phyloP scores from a whole-genome alignment of 2,888 invertebrate genomes.

The Torymus texanus region DNA sequence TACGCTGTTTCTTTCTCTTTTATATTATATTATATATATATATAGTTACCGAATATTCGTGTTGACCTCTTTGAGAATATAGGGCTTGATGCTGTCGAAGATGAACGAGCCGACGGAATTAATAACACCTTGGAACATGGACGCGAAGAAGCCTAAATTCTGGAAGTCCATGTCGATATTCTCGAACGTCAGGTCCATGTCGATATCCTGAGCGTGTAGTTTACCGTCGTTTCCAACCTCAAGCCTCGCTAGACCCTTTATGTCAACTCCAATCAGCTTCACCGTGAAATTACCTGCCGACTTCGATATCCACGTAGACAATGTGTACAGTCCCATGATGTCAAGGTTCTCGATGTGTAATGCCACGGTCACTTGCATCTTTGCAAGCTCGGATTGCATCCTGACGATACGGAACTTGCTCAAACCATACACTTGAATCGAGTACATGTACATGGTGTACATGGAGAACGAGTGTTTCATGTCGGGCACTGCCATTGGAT shows the following conservation, averaged over 20 bases:
- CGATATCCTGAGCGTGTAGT: constrained; percentile 85
- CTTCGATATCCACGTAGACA: constrained; percentile 82
- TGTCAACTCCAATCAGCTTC: constrained; percentile 82
- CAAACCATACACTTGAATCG: constrained; percentile 84
- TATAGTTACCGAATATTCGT: constrained; percentile 77
- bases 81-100: constrained; percentile 91
- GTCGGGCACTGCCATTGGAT: constrained; percentile 87
- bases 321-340: constrained; percentile 85
- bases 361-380: constrained; percentile 85
- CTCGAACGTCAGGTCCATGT: constrained; percentile 86
- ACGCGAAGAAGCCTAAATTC: constrained; percentile 86
- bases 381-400: constrained; percentile 83
- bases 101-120: constrained; percentile 89
- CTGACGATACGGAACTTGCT: constrained; percentile 86
- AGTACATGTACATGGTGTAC: constrained; percentile 83
- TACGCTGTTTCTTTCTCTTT: too few species aligned
- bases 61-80: constrained; percentile 87
- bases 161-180: constrained; percentile 88
- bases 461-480: constrained; percentile 84
- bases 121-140: constrained; percentile 83
- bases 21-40: too few species aligned
- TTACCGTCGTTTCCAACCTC: constrained; percentile 85
- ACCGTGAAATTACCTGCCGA: constrained; percentile 88
- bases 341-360: constrained; percentile 83
- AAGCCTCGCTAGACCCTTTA: constrained; percentile 82